Conservation (phyloP, 1,140 invertebrate species). For the Anagrus nilaparvatae region DNA sequence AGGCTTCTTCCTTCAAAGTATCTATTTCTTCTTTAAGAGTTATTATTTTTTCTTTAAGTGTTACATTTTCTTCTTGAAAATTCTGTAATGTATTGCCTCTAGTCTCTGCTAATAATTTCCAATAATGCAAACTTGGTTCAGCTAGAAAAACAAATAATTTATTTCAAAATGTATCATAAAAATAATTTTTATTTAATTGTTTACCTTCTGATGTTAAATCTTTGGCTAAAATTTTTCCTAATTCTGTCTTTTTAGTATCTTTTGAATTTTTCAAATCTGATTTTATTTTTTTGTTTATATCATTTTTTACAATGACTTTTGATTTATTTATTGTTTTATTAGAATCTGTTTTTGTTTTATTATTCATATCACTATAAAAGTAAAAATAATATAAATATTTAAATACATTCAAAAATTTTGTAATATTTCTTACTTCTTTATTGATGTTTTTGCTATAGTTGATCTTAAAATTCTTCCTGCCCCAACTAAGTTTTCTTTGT, state of each 20-base stretch:
- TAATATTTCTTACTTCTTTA: slow-evolving; percentile 30
- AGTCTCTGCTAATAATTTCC: slow-evolving; percentile 54
- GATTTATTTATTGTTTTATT: too few species aligned
- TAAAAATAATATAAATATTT: too few species aligned
- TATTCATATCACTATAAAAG: slow-evolving; percentile 19
- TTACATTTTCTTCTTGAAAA: slow-evolving; percentile 51
- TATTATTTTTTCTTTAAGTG: slow-evolving; percentile 49
- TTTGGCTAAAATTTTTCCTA: slow-evolving; percentile 42
- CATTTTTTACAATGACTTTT: too few species aligned
- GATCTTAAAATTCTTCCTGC: slow-evolving; percentile 29
- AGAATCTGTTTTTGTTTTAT: slow-evolving; percentile 13
- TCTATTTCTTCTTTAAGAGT: too few species aligned
- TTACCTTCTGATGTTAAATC: slow-evolving; percentile 49
- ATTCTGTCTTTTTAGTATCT: slow-evolving; percentile 39
- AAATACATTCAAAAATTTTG: too few species aligned
- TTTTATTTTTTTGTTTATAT: slow-evolving; percentile 17
- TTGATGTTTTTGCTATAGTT: slow-evolving; percentile 15
- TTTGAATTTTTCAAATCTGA: slow-evolving; percentile 30
- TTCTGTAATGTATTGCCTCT: slow-evolving; percentile 52
- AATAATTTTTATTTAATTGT: background rate
- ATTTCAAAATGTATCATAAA: too few species aligned
- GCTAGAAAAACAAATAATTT: slow-evolving; percentile 20
- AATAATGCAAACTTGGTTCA: slow-evolving; percentile 54
- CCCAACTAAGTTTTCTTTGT: slow-evolving; percentile 55
- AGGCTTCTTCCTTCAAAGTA: too few species aligned